Evolutionary conservation across 2,797 vertebrate species (phyloP), one percentile per base, ranked within the genome.

Genomic region (Spondyliosoma cantharus): DNA sequence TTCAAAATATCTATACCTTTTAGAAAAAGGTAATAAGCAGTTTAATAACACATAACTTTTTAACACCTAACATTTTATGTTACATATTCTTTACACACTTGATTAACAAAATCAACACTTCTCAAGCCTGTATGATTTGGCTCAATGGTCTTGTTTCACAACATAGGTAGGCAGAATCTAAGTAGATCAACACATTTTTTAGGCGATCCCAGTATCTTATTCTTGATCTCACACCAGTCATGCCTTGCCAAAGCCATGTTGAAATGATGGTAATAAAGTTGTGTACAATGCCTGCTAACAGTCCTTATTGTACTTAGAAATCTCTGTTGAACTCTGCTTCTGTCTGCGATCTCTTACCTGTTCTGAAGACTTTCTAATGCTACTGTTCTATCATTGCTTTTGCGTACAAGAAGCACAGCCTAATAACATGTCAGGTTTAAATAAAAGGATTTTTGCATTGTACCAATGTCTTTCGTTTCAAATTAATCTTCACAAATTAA

Each of bases 371-470:
- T 52, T 67, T 43, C 6, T 57, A 73, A 74, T 69, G 7, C 3
- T n/a, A 37, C 29, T 43, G 27, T 60, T 60, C 1, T 61, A 69
- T 49, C 27, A 29, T 67, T 64, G 75, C 16, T 71, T 8, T 46
- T 24, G 5, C 61, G 29, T 46, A 69, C 24, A 58, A 50, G 8
- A 61, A 54, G 68, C 29, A n/a, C 1, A 69, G 16, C 29, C 17
- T 76, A 52, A 69, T 76, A 67, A 71, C 57, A 69, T 70, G 15
- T 22, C 53, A 16, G 37, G 17, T 69, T 62, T n/a, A 25, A 90
- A 87, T 87, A 87, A 90, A 87, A 25, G 0, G 14, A 48, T 49
- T 74, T 84, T 82, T 86, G 27, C 27, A 74, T 48, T 49, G 22
- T 32, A 5, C 58, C 16, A 43, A 22, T 75, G 50, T 70, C 7